These are phyloP conservation scores for Drosophila incognita DNA, from an alignment of 2,888 invertebrate genomes.

Conservation along the genomic window DNA sequence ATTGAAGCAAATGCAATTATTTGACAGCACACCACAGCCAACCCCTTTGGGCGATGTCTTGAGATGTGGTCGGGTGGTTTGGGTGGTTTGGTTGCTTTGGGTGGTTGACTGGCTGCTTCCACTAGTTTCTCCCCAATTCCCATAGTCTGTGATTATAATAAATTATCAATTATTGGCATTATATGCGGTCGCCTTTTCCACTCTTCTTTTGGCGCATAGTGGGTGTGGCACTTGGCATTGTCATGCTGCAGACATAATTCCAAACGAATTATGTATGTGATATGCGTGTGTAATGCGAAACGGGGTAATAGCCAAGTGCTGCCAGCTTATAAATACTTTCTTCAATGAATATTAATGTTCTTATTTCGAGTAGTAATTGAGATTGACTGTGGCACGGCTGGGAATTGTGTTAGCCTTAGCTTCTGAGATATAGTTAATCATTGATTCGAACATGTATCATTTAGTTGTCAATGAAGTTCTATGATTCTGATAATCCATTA, in stretches of 20 bases:
- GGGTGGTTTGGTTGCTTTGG: neutral
- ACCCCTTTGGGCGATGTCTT: slow-evolving; percentile 48
- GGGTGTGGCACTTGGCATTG: slow-evolving; percentile 61
- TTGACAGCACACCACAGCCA: slow-evolving; percentile 65
- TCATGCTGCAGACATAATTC: slow-evolving; percentile 72
- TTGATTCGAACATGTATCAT: neutral
- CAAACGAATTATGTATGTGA: slow-evolving; percentile 70
- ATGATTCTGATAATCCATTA: neutral
- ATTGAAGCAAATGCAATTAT: slow-evolving; percentile 85
- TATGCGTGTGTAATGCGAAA: slow-evolving; percentile 38
- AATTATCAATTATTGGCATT: slow-evolving; percentile 79
- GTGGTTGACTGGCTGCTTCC: slow-evolving; percentile 3
- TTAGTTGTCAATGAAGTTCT: neutral
- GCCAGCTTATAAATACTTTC: slow-evolving; percentile 41
- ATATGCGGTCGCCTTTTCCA: slow-evolving; percentile 45
- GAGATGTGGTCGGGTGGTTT: slow-evolving; percentile 37
- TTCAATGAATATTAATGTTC: slow-evolving; percentile 52
- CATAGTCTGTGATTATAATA: slow-evolving; percentile 72
- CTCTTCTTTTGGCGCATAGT: slow-evolving; percentile 10
- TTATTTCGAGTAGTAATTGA: slow-evolving; percentile 17
- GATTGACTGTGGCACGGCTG: slow-evolving; percentile 17
- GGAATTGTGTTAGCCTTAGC: neutral
- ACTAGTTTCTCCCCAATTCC: slow-evolving; percentile 46
- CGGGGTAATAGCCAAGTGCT: slow-evolving; percentile 24
- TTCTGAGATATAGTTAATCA: neutral